Conservation (phyloP, 1,140 invertebrate species). For the Dreissena polymorpha region DNA sequence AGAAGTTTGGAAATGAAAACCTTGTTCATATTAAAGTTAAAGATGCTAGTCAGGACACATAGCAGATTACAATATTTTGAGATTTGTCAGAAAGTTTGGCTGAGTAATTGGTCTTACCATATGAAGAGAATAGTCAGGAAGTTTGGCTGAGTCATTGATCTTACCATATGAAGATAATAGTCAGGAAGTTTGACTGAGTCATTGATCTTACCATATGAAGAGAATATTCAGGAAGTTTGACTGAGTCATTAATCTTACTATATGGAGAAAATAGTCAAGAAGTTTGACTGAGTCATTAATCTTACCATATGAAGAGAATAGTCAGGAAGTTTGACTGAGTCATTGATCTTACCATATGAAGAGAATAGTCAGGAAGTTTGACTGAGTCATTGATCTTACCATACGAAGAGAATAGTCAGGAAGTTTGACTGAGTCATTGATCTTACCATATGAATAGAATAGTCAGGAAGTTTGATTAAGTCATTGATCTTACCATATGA, state of each 20-base stretch:
- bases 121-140: constrained; percentile 78
- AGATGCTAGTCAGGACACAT: too few relatives aligned
- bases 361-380: constrained; percentile 78
- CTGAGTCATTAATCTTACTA: constrained; percentile 79
- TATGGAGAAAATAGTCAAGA: constrained; percentile 78
- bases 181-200: constrained; percentile 79
- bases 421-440: constrained; percentile 77
- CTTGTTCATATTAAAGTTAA: too few relatives aligned
- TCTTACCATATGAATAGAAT: constrained; percentile 79
- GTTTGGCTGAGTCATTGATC: constrained; percentile 77
- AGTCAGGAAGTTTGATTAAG: constrained; percentile 79
- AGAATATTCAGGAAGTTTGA: constrained; percentile 79
- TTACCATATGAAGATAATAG: constrained; percentile 79
- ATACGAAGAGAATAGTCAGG: constrained; percentile 78
- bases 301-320: constrained; percentile 79
- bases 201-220: constrained; percentile 78
- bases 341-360: constrained; percentile 79
- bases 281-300: constrained; percentile 76
- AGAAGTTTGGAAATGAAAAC: too few relatives aligned
- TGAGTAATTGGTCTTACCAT: constrained; percentile 79
- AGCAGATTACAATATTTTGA: constrained; percentile 77
- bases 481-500: constrained; percentile 79
- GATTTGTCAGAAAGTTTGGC: constrained; percentile 78
- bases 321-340: constrained; percentile 79
- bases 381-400: constrained; percentile 78